These are phyloP conservation scores for Formica exsecta DNA, from an alignment of 1,140 invertebrate species.

Conservation along the genomic window DNA sequence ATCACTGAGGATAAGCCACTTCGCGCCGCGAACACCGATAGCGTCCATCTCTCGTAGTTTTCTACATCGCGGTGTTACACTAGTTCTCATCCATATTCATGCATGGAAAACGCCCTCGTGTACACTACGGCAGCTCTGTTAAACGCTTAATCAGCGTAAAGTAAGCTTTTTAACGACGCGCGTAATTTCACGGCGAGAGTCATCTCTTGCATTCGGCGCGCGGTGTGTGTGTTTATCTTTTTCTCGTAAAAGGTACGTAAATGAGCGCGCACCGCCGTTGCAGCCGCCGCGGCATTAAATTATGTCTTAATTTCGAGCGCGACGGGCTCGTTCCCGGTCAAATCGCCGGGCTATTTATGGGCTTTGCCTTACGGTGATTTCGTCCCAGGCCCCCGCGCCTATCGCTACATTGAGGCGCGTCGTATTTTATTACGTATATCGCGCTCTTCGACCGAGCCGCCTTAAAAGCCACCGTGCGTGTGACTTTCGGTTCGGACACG, in stretches of 20 bases:
- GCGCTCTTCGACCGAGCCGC: not conserved
- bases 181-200: slow-evolving; percentile 78
- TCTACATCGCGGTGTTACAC: slow-evolving; percentile 35
- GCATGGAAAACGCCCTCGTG: slow-evolving; percentile 74
- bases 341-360: slow-evolving; percentile 62
- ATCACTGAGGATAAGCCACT: slow-evolving; percentile 55
- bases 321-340: slow-evolving; percentile 46
- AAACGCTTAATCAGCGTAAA: slow-evolving; percentile 81
- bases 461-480: slow-evolving; percentile 57
- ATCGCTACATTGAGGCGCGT: slow-evolving; percentile 66
- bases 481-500: slow-evolving; percentile 22
- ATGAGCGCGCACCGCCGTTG: slow-evolving; percentile 48
- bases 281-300: slow-evolving; percentile 61
- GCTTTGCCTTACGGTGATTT: slow-evolving; percentile 15
- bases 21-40: slow-evolving; percentile 39
- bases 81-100: slow-evolving; percentile 82
- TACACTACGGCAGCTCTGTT: slow-evolving; percentile 63
- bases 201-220: slow-evolving; percentile 56
- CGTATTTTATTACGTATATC: slow-evolving; percentile 65
- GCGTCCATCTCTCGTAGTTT: slow-evolving; percentile 27
- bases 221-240: slow-evolving; percentile 66
- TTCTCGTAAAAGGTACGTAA: slow-evolving; percentile 70
- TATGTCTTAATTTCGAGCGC: slow-evolving; percentile 72
- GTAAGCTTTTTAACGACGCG: slow-evolving; percentile 81
- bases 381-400: slow-evolving; percentile 21